Base-by-base conservation (phyloP, 35 echinoderm and acorn worm genomes). In the Apostichopus californicus region DNA sequence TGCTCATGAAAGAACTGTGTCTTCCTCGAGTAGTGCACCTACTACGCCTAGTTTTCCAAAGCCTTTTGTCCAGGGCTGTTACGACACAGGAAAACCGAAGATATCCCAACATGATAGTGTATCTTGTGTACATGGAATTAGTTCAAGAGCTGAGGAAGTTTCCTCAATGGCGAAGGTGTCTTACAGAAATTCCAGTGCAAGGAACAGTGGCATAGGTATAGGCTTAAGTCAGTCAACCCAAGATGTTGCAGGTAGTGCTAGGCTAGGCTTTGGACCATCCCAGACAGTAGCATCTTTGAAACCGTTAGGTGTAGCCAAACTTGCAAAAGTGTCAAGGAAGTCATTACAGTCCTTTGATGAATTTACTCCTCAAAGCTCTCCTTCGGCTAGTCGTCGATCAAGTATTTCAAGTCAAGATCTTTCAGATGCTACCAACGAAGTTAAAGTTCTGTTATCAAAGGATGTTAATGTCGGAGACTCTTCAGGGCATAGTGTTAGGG, bases 291-390 rank as follows among this genome's bases (percentile, higher is more conserved):
- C 89, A 21, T 79, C 77, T 9, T 59, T 87, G 10, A 93, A 93
- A 70, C 92, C 92, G 53, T 83, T 93, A 24, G 83, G 82, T 64
- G 66, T 93, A 1, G 55, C 92, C 46, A 93, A 87, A 25, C 75
- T 93, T 87, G 92, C 92, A 57, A 93, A 86, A 26, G 92, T 93
- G 46, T 77, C 92, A 1, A 93, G 86, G 78, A 93, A 87, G 21
- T 87, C 92, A 87, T 59, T 93, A 56, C 92, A 93, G 81, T 93
- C 92, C 8, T 93, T 93, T 93, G 92, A 93, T 8, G 92, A 93
- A 5, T 28, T 93, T 54, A 93, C 78, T 5, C 92, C 92, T 6
- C 57, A 56, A 11, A 93, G 83, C 21, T 93, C 92, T 73, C 77
- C 82, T 6, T 63, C 92, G 18, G 80, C 92, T 5, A 93, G 92